Percentiles rank a stretch among this genome's conserved stretches.
Conservation (phyloP, 2,888 invertebrate species). For the Heliconius sara region DNA sequence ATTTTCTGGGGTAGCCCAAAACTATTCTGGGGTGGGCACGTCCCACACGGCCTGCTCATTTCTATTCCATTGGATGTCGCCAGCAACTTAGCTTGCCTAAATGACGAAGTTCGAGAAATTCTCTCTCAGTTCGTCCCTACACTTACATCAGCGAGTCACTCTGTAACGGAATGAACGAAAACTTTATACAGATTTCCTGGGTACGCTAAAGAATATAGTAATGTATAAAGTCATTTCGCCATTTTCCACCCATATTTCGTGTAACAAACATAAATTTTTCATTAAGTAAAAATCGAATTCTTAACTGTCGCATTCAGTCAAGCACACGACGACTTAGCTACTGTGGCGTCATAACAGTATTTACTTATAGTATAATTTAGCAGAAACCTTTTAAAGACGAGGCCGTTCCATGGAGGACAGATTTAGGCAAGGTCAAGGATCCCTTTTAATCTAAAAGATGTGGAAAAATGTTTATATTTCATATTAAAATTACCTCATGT, state of each 20-base stretch:
- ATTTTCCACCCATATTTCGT: background rate
- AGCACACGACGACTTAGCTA: background rate
- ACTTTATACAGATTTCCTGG: no score
- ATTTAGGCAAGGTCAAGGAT: constrained; percentile 19
- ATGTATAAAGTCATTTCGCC: background rate
- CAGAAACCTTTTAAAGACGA: constrained; percentile 16
- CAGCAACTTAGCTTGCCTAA: no score
- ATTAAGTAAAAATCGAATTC: background rate
- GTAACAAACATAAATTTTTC: background rate
- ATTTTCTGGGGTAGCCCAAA: no score
- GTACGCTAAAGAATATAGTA: background rate
- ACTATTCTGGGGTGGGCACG: no score
- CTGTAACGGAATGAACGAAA: no score
- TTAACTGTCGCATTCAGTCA: background rate
- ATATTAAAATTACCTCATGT: background rate
- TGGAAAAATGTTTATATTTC: background rate
- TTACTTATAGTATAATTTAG: constrained; percentile 15
- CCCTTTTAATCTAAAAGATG: constrained; percentile 2
- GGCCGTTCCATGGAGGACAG: constrained; percentile 5
- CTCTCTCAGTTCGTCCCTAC: no score
- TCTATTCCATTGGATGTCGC: no score
- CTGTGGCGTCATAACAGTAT: background rate
- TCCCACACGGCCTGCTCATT: no score
- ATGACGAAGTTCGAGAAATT: no score
- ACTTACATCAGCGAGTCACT: no score